Percentiles rank a stretch among this genome's conserved stretches.
Evolutionary conservation across 1,140 invertebrate genomes (phyloP).

Genomic region (Heterodera schachtii): DNA sequence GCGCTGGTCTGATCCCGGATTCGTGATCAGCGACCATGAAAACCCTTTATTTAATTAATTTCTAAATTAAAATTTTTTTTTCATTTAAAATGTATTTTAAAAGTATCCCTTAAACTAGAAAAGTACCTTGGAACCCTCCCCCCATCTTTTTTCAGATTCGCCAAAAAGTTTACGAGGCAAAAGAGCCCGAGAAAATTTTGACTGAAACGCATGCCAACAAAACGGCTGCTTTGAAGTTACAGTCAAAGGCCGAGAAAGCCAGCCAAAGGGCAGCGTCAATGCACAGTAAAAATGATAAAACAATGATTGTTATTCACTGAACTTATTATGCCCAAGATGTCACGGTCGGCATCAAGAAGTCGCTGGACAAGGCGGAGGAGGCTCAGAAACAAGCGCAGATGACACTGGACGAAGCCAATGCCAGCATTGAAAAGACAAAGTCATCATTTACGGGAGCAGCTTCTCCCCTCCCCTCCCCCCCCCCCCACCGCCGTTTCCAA

Average conservation of each 20-base stretch:
- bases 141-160: constrained; percentile 49
- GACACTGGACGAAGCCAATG: constrained; percentile 44
- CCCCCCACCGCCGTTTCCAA: too few relatives aligned
- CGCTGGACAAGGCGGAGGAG: constrained; percentile 46
- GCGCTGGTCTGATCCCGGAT: too few relatives aligned
- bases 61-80: too few relatives aligned
- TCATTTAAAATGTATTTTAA: too few relatives aligned
- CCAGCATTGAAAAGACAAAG: constrained; percentile 35
- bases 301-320: too few relatives aligned
- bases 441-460: too few relatives aligned
- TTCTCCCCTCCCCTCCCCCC: too few relatives aligned
- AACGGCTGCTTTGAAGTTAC: constrained; percentile 54
- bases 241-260: constrained; percentile 53
- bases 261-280: constrained; percentile 44
- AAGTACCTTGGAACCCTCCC: too few relatives aligned
- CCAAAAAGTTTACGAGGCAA: constrained; percentile 60
- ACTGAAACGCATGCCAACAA: constrained; percentile 60
- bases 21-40: too few relatives aligned
- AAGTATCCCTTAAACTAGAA: too few relatives aligned
- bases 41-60: too few relatives aligned
- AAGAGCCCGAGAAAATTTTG: constrained; percentile 63
- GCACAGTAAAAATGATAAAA: constrained; percentile 39
- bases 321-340: constrained; percentile 26
- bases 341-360: constrained; percentile 43
- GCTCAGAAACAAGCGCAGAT: constrained; percentile 44